These are phyloP conservation scores for Bruchidius siliquastri DNA, from an alignment of 2,888 invertebrate genomes.

Conservation along the genomic window DNA sequence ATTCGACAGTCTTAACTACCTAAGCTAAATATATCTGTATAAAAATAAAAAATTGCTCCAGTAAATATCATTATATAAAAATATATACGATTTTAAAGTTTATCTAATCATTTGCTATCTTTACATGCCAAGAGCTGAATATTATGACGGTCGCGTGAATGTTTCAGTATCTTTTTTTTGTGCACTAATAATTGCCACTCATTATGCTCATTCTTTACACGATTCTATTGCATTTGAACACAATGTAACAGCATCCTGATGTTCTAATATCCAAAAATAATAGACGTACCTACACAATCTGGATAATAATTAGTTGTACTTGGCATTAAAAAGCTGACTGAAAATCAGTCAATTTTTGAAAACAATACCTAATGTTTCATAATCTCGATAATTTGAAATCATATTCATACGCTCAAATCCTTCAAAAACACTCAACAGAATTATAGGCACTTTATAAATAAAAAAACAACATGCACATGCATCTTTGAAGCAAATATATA, in stretches of 20 bases:
- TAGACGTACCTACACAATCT: too few relatives aligned
- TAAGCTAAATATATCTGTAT: background rate
- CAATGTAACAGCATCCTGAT: too few relatives aligned
- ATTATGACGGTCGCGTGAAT: too few relatives aligned
- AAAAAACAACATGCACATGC: constrained; percentile 27
- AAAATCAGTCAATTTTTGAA: too few relatives aligned
- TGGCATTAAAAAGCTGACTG: too few relatives aligned
- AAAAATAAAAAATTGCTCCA: background rate
- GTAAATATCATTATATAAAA: background rate
- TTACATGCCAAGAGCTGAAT: background rate
- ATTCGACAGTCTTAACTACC: background rate
- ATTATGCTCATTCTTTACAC: too few relatives aligned
- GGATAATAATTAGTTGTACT: too few relatives aligned
- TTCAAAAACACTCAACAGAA: background rate
- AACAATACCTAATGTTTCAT: too few relatives aligned
- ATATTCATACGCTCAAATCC: background rate
- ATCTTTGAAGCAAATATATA: constrained; percentile 16
- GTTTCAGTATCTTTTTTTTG: too few relatives aligned
- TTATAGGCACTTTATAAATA: constrained; percentile 15
- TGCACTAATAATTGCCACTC: too few relatives aligned
- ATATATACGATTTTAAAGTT: background rate
- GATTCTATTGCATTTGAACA: too few relatives aligned
- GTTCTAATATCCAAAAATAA: too few relatives aligned
- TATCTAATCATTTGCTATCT: background rate
- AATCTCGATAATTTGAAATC: background rate